Evolutionary conservation across 2,797 vertebrate genomes (phyloP).

Genomic region (Fratercula arctica): DNA sequence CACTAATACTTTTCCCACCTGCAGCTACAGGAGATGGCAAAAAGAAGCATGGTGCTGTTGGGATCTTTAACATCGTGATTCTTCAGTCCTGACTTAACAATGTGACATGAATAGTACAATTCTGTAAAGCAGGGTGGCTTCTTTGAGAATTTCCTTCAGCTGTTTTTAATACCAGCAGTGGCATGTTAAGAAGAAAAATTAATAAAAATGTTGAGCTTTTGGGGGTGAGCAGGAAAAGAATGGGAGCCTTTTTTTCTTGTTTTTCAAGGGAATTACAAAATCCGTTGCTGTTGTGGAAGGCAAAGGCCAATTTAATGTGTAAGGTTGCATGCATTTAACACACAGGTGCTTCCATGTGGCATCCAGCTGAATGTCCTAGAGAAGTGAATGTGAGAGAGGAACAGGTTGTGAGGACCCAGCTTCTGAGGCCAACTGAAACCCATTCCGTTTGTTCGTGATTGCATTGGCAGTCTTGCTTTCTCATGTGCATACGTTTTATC

Average conservation of each 20-base stretch:
- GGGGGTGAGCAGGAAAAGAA: background rate
- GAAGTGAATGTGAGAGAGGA: slow-evolving; percentile 19
- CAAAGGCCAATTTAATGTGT: background rate
- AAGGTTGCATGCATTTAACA: background rate
- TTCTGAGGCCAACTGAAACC: background rate
- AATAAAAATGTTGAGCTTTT: background rate
- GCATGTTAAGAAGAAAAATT: background rate
- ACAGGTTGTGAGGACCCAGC: background rate
- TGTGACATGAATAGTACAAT: background rate
- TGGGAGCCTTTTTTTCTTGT: background rate
- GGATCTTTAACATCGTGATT: background rate
- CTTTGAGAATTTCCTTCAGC: background rate
- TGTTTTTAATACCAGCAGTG: background rate
- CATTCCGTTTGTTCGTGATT: background rate
- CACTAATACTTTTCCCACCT: background rate
- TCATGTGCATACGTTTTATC: background rate
- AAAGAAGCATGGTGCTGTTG: background rate
- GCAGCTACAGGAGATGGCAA: background rate
- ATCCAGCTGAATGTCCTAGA: background rate
- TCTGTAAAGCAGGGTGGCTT: background rate
- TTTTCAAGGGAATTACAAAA: background rate
- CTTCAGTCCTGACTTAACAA: background rate
- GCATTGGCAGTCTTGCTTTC: background rate
- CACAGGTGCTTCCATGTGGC: background rate
- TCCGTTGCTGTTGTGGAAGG: background rate